phyloP scores from a whole-genome alignment of 2,797 vertebrate genomes.

The Morus bassanus region DNA sequence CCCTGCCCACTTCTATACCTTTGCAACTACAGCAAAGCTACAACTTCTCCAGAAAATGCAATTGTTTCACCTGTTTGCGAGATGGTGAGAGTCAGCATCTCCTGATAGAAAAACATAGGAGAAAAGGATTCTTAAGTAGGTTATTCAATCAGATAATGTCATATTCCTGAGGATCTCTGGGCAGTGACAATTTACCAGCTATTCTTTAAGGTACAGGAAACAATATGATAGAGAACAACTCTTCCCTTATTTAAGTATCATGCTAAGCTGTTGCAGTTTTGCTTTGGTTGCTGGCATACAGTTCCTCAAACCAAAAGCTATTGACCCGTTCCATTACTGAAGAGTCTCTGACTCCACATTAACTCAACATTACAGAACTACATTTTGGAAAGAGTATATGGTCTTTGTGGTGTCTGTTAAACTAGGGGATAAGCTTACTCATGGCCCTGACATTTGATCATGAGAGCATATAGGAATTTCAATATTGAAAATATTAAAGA shows the following conservation, averaged over 20 bases:
- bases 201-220: background rate
- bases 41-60: background rate
- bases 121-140: background rate
- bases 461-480: constrained; percentile 2
- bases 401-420: background rate
- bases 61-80: background rate
- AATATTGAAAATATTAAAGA: constrained; percentile 59
- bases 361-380: background rate
- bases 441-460: background rate
- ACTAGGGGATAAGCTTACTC: background rate
- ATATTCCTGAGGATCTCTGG: background rate
- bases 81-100: background rate
- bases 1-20: background rate
- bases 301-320: background rate
- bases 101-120: background rate
- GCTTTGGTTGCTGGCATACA: background rate
- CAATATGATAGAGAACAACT: background rate
- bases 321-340: background rate
- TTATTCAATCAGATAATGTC: background rate
- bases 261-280: background rate
- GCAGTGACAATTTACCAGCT: background rate
- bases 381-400: background rate
- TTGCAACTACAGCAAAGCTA: background rate
- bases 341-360: background rate
- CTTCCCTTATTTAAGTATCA: background rate